phyloP scores from a whole-genome alignment of 2,797 vertebrate species.

The Oreochromis grahami region DNA sequence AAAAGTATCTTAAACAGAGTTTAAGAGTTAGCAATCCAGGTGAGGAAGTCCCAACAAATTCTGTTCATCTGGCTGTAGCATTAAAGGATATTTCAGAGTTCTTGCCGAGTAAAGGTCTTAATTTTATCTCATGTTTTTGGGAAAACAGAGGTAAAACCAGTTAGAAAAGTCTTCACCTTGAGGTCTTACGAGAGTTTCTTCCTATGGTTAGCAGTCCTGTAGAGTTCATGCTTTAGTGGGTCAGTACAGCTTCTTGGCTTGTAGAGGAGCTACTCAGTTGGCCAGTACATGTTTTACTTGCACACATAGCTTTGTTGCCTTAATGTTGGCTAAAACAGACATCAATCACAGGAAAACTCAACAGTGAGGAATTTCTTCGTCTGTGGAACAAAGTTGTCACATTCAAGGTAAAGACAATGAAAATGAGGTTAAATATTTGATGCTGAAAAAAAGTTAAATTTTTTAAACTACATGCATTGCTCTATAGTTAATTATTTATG shows the following conservation, averaged over 20 bases:
- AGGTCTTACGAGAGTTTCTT: not conserved
- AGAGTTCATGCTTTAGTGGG: accelerated
- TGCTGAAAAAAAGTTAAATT: not conserved
- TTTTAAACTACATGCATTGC: not conserved
- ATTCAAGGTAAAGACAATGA: conserved; percentile 52
- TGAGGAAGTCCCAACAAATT: not conserved
- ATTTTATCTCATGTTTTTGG: not conserved
- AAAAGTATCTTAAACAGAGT: not conserved
- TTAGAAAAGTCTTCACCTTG: accelerated
- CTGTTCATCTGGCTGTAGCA: not conserved
- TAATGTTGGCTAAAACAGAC: conserved; percentile 43
- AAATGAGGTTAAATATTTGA: not conserved
- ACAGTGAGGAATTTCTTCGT: conserved; percentile 48
- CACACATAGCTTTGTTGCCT: not conserved
- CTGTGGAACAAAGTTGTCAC: conserved; percentile 54
- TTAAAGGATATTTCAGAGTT: not conserved
- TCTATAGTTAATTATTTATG: not conserved
- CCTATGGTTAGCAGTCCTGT: not conserved
- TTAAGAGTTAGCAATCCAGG: not conserved
- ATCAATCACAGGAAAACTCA: conserved; percentile 65
- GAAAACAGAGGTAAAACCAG: not conserved
- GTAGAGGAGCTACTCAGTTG: not conserved
- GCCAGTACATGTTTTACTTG: not conserved
- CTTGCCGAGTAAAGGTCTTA: not conserved
- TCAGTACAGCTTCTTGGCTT: not conserved